Evolutionary conservation across 1,140 invertebrate genomes (phyloP).

Genomic region (Tachypleus tridentatus): DNA sequence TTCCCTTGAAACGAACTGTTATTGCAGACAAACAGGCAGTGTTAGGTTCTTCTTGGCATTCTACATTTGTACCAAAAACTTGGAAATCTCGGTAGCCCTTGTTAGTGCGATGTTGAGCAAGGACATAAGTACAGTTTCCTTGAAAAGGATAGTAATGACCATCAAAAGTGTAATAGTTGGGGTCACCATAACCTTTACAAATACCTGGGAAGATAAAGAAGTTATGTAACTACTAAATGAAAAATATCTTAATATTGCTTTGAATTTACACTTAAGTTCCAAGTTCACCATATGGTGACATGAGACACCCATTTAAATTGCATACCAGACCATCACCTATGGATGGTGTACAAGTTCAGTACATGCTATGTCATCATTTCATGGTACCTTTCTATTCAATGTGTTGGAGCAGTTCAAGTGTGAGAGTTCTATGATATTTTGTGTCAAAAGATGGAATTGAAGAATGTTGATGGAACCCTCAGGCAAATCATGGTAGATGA

Average conservation of each 20-base stretch:
- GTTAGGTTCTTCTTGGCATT: slow-evolving; percentile 40
- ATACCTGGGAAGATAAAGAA: slow-evolving; percentile 32
- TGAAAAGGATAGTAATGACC: slow-evolving; percentile 53
- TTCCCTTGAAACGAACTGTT: slow-evolving; percentile 49
- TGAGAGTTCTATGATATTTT: no score
- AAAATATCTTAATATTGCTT: not conserved
- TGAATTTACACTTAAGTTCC: no score
- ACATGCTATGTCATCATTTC: no score
- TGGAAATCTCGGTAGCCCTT: slow-evolving; percentile 32
- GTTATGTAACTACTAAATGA: slow-evolving; percentile 8
- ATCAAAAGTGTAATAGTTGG: slow-evolving; percentile 60
- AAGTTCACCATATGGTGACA: no score
- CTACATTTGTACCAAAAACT: slow-evolving; percentile 48
- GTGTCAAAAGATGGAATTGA: no score
- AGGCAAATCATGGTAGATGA: no score
- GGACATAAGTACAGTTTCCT: slow-evolving; percentile 64
- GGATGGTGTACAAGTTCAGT: no score
- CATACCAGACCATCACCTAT: no score
- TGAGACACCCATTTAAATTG: no score
- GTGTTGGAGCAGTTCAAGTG: no score
- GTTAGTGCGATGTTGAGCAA: slow-evolving; percentile 45
- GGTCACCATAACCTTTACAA: slow-evolving; percentile 54
- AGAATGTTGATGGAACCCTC: no score
- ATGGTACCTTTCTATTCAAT: no score
- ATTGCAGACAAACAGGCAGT: slow-evolving; percentile 47